phyloP scores from a whole-genome alignment of 2,113 vertebrate species.

The Tragelaphus buxtoni region DNA sequence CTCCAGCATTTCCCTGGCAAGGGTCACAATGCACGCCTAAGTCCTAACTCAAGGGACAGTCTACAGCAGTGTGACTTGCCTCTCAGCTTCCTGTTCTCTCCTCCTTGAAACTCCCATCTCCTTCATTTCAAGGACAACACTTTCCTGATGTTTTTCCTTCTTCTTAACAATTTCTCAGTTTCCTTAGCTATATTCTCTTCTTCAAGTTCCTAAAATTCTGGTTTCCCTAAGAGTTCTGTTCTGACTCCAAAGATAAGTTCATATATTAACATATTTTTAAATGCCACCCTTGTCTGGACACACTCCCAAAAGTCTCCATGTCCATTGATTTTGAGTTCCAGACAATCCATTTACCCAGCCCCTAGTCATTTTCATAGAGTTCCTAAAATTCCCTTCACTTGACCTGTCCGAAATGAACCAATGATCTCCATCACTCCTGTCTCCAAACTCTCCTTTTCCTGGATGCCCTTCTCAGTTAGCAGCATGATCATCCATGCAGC shows the following conservation, averaged over 20 bases:
- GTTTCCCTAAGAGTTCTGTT: neutral
- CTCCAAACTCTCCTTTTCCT: neutral
- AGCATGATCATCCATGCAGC: neutral
- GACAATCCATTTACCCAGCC: neutral
- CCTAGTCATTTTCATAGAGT: neutral
- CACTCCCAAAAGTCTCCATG: fast-evolving
- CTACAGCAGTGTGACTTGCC: neutral
- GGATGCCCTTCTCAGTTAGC: neutral
- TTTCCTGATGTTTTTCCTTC: neutral
- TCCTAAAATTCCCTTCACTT: neutral
- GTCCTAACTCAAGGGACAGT: neutral
- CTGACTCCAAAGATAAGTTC: neutral
- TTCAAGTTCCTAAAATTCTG: neutral
- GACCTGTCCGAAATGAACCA: neutral
- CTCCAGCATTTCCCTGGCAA: neutral
- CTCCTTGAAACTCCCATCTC: neutral
- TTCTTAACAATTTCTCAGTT: neutral
- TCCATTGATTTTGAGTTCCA: neutral
- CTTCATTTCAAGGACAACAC: neutral
- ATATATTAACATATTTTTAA: neutral
- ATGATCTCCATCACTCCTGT: neutral
- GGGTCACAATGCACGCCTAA: neutral
- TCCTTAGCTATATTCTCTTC: neutral
- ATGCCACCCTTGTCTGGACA: neutral
- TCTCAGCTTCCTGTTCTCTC: neutral